Percentiles rank a stretch among this genome's conserved stretches.
These are phyloP conservation scores for Hypomesus transpacificus DNA, from an alignment of 2,113 vertebrate species.

Conservation along the genomic window DNA sequence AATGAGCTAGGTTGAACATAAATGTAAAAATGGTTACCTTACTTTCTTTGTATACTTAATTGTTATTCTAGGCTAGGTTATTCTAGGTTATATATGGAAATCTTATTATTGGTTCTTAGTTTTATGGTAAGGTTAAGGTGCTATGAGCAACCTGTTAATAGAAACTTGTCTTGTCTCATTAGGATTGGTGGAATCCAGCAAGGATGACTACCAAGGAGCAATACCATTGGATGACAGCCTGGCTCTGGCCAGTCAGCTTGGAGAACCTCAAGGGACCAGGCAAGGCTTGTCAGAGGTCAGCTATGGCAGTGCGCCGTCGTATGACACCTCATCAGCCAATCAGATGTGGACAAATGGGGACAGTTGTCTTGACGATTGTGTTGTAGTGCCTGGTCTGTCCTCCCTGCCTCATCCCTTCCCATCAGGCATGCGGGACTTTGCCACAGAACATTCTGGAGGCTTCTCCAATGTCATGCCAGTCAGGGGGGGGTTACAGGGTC, in stretches of 20 bases:
- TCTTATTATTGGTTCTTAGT: background rate
- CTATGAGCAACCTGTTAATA: background rate
- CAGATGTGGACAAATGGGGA: constrained; percentile 45
- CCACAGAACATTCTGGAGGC: constrained; percentile 11
- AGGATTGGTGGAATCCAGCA: constrained; percentile 66
- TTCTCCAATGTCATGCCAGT: constrained; percentile 4
- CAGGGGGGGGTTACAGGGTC: background rate
- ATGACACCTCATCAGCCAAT: background rate
- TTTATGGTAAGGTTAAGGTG: background rate
- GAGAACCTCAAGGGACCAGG: constrained; percentile 44
- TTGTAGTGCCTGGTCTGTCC: constrained; percentile 41
- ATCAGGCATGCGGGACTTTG: constrained; percentile 12
- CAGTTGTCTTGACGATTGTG: constrained; percentile 20
- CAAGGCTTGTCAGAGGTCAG: constrained; percentile 61
- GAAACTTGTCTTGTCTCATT: background rate
- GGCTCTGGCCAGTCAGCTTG: constrained; percentile 28
- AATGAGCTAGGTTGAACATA: background rate
- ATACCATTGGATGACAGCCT: constrained; percentile 15
- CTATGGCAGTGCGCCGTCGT: constrained; percentile 39
- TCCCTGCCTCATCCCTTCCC: constrained; percentile 32
- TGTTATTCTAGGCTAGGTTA: background rate
- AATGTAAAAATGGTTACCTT: background rate
- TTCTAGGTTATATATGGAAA: background rate
- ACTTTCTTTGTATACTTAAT: background rate
- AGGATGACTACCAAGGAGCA: constrained; percentile 51